phyloP scores from a whole-genome alignment of 2,113 vertebrate species.

The Egretta garzetta region DNA sequence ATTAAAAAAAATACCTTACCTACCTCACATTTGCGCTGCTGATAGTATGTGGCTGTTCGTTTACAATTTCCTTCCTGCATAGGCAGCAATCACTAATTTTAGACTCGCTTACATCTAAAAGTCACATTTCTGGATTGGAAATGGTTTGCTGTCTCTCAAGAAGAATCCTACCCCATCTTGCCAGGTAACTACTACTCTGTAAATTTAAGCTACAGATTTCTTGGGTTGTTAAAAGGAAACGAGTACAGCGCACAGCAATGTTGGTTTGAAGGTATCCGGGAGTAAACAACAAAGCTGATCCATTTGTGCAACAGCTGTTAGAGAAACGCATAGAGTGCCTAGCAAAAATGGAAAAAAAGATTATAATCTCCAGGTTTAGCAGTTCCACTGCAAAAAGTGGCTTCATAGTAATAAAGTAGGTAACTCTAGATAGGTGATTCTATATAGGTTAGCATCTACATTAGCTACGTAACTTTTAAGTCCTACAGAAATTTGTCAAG shows the following conservation, averaged over 20 bases:
- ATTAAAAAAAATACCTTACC: not conserved
- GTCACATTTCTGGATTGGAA: not conserved
- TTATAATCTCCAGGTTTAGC: not conserved
- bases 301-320: not conserved
- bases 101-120: not conserved
- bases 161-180: not conserved
- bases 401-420: not conserved
- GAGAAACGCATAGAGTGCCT: fast-evolving
- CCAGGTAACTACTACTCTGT: not conserved
- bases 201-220: fast-evolving
- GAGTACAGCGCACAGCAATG: fast-evolving
- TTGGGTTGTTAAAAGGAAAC: fast-evolving
- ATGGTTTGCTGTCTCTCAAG: not conserved
- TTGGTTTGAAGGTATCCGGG: fast-evolving
- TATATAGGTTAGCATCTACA: not conserved
- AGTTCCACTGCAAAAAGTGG: not conserved
- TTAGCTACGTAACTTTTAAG: too few species aligned
- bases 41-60: not conserved
- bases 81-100: conserved; percentile 38
- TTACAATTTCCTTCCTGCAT: conserved; percentile 75
- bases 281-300: fast-evolving
- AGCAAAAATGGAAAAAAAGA: fast-evolving
- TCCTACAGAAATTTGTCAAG: not conserved
- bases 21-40: not conserved
- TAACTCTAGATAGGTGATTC: not conserved